Evolutionary conservation across 2,797 vertebrate species (phyloP), one percentile per base, ranked within the genome.

Genomic region (Lophius americanus): DNA sequence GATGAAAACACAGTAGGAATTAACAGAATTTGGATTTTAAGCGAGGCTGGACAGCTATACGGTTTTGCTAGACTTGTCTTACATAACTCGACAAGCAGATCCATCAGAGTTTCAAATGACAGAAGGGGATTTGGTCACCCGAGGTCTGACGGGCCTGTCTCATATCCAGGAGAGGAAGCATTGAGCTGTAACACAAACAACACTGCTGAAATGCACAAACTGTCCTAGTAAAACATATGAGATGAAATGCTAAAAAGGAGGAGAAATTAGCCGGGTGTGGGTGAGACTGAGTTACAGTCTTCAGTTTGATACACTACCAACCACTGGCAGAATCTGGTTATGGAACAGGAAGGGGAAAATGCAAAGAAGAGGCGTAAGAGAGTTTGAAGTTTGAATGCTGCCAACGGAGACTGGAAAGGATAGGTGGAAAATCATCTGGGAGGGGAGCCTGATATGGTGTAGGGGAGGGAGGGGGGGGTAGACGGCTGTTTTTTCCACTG

Each of bases 341-440:
- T 73, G 61, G 78, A 80, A 73, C 66, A 62, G 43, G 37, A 70
- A 60, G 39, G 63, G 68, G 65, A 73, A 60, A 68, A 51, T 23
- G 50, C 7, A 47, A 64, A 61, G 35, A 49, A 52, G 77, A 59
- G 49, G 60, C 83, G 69, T 82, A 83, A 64, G 75, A 74, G 70
- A 69, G 52, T 70, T 74, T 57, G 48, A 73, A 63, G 67, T 42
- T 68, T 51, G 76, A 62, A 79, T 53, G 68, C 70, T 70, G 85
- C 85, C 87, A 92, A 83, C 85, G 82, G 83, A 91, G 90, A 92
- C 88, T 92, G 89, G 88, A 91, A 88, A 89, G 86, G 90, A 91
- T 91, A 89, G 86, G 87, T 92, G 93, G 93, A 94, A 94, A 94
- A 93, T 93, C 90, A 80, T 89, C 83, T 82, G 92, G 92, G 92